phyloP scores from a whole-genome alignment of 2,888 invertebrate genomes.

The Nipponacmea schrenckii region DNA sequence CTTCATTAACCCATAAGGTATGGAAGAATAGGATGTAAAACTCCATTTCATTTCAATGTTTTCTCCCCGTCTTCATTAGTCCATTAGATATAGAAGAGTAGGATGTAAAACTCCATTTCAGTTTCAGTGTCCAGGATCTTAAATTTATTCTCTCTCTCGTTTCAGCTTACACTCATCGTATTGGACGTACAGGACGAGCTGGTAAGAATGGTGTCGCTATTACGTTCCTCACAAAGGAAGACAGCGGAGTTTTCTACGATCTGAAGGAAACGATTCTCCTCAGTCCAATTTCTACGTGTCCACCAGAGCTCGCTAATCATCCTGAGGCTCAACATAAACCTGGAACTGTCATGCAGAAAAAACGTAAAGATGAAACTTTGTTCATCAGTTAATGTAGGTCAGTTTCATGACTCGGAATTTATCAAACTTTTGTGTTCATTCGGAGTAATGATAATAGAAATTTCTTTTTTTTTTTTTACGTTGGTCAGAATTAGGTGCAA shows the following conservation, averaged over 20 bases:
- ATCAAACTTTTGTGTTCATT: too few relatives aligned
- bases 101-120: neutral
- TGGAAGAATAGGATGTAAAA: too few relatives aligned
- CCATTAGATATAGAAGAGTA: neutral
- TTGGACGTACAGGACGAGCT: constrained; percentile 98
- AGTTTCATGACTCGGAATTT: too few relatives aligned
- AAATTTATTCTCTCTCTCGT: too few relatives aligned
- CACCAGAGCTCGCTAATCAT: constrained; percentile 96
- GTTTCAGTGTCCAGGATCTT: too few relatives aligned
- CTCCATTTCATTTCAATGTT: too few relatives aligned
- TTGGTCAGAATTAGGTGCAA: too few relatives aligned
- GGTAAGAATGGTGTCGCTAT: constrained; percentile 97
- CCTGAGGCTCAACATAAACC: constrained; percentile 98
- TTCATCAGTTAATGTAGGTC: constrained; percentile 32
- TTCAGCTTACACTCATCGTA: constrained; percentile 84
- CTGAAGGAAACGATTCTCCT: constrained; percentile 86
- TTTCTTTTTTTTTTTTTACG: too few relatives aligned
- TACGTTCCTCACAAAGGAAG: constrained; percentile 97
- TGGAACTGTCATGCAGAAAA: constrained; percentile 88
- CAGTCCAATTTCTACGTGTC: constrained; percentile 93
- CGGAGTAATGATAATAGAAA: too few relatives aligned
- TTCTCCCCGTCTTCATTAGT: too few relatives aligned
- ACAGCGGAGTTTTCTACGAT: constrained; percentile 94
- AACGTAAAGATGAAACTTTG: constrained; percentile 69
- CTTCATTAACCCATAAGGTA: too few relatives aligned